Conservation (phyloP, 2,113 vertebrate species). For the Tretioscincus oriximinensis region DNA sequence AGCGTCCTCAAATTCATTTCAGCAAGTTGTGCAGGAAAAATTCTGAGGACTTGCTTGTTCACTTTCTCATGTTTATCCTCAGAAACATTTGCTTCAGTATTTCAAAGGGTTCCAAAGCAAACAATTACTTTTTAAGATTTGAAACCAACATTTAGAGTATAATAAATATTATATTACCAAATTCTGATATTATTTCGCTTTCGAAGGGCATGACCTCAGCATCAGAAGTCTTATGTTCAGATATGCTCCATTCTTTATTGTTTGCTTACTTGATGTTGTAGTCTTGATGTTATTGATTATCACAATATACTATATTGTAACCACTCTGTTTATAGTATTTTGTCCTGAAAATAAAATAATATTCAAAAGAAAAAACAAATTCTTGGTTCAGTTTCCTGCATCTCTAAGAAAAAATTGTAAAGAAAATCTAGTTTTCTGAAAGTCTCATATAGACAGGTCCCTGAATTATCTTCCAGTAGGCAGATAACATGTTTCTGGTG, state of each 20-base stretch:
- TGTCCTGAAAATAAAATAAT: too few relatives aligned
- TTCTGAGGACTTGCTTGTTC: not conserved
- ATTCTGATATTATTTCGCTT: not conserved
- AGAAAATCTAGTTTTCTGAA: too few relatives aligned
- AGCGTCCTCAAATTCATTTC: not conserved
- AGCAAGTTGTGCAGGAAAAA: not conserved
- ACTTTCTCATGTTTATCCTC: not conserved
- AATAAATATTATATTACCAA: not conserved
- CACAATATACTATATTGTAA: too few relatives aligned
- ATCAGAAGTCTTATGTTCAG: not conserved
- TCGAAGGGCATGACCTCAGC: not conserved
- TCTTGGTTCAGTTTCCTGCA: not conserved
- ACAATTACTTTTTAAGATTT: not conserved
- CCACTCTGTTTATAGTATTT: too few relatives aligned
- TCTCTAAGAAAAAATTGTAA: not conserved
- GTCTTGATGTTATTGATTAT: too few relatives aligned
- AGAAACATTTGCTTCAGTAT: not conserved
- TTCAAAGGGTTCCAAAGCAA: not conserved
- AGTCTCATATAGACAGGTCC: too few relatives aligned
- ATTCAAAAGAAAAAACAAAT: too few relatives aligned
- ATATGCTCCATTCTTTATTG: too few relatives aligned
- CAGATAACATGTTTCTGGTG: too few relatives aligned
- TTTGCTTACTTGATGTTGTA: too few relatives aligned
- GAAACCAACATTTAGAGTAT: not conserved
- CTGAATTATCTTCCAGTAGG: too few relatives aligned